These are phyloP conservation scores for Australoheros facetus DNA, from an alignment of 2,797 vertebrate genomes.

Conservation along the genomic window DNA sequence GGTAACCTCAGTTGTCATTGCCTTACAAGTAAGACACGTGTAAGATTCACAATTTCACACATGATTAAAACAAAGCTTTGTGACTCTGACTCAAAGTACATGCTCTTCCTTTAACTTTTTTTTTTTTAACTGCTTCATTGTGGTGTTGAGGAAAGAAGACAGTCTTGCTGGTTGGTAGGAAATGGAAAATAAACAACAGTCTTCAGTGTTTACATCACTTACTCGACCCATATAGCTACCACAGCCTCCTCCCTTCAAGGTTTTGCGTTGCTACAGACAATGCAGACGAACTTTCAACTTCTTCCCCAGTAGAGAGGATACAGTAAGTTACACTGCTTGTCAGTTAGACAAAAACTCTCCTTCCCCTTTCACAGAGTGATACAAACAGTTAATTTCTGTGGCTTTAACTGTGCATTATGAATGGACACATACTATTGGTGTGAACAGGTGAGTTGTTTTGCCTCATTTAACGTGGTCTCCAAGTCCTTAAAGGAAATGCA, in stretches of 20 bases:
- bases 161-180: conserved; percentile 5
- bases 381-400: not conserved
- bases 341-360: not conserved
- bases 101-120: not conserved
- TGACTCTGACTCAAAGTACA: not conserved
- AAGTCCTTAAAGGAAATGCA: not conserved
- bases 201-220: conserved; percentile 2
- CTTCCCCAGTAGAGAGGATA: not conserved
- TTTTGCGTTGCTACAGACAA: not conserved
- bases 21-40: not conserved
- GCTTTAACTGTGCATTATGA: too few species aligned
- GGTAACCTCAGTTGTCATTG: not conserved
- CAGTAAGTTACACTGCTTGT: conserved; percentile 9
- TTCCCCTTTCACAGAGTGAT: not conserved
- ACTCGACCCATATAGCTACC: not conserved
- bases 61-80: not conserved
- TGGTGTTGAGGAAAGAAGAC: not conserved
- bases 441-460: not conserved
- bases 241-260: conserved; percentile 5
- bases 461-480: not conserved
- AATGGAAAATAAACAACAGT: conserved; percentile 15
- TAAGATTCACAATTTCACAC: too few species aligned
- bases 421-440: not conserved
- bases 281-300: not conserved
- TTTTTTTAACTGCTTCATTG: not conserved